Conservation (phyloP, 92 coral and sea anemone genomes). For the Umimayanthus kanabou region DNA sequence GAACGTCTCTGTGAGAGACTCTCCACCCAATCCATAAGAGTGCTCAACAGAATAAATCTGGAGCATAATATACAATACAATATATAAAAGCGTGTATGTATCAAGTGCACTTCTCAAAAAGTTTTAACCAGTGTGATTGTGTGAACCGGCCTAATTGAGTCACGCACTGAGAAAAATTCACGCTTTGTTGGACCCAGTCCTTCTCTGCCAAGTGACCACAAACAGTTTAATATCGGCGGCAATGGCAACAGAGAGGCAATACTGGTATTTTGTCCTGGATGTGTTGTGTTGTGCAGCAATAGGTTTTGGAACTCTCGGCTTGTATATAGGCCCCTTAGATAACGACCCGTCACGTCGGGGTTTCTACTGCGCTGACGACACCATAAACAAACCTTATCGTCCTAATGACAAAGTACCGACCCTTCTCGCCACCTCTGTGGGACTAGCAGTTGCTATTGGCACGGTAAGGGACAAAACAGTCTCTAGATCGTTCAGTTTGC, state of each 20-base stretch:
- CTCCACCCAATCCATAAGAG: no score
- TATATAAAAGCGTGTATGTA: no score
- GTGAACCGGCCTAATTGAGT: no score
- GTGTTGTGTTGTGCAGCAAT: conserved; percentile 32
- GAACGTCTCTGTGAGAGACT: no score
- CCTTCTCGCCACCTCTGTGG: not conserved
- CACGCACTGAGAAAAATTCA: not conserved
- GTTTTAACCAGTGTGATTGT: no score
- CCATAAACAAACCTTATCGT: conserved; percentile 85
- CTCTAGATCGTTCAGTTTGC: not conserved
- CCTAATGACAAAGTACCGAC: conserved; percentile 39
- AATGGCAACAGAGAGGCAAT: conserved; percentile 27
- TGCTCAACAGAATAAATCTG: no score
- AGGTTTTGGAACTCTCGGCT: conserved; percentile 22
- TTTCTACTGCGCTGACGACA: conserved; percentile 89
- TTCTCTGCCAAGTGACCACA: not conserved
- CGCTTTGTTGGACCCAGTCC: not conserved
- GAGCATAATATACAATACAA: no score
- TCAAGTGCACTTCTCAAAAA: no score
- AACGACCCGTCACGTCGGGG: conserved; percentile 79
- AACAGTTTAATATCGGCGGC: not conserved
- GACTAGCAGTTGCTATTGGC: conserved; percentile 18
- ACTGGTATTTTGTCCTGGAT: conserved; percentile 10
- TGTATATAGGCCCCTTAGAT: conserved; percentile 28
- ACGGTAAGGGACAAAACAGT: conserved; percentile 4